phyloP scores from a whole-genome alignment of 2,888 invertebrate genomes.

The Ophion ventricosus region DNA sequence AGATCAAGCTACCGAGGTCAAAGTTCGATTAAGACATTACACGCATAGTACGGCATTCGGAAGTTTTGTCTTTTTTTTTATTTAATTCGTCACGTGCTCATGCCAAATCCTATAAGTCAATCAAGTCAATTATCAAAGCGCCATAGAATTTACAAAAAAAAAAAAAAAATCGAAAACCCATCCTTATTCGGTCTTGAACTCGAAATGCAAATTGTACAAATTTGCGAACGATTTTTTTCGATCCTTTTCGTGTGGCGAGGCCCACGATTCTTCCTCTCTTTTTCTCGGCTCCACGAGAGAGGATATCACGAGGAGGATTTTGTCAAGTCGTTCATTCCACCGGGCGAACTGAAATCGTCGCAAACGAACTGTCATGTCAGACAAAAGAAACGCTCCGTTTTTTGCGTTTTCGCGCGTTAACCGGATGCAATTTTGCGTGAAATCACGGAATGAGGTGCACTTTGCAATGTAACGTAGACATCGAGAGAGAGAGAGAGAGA shows the following conservation, averaged over 20 bases:
- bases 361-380: constrained; percentile 17
- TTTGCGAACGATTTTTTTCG: neutral
- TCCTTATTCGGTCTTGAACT: constrained; percentile 18
- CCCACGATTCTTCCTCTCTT: neutral
- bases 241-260: neutral
- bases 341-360: constrained; percentile 19
- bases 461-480: neutral
- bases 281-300: neutral
- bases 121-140: neutral
- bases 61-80: constrained; percentile 39
- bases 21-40: constrained; percentile 80
- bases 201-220: constrained; percentile 8
- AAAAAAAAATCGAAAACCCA: neutral
- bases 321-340: constrained; percentile 24
- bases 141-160: neutral
- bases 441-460: constrained; percentile 49
- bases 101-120: constrained; percentile 19
- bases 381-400: constrained; percentile 19
- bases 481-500: neutral
- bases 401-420: constrained; percentile 25
- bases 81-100: constrained; percentile 56
- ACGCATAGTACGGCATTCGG: constrained; percentile 75
- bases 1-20: constrained; percentile 93
- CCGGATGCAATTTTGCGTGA: constrained; percentile 58
- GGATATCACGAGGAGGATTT: constrained; percentile 10